Percentiles rank a stretch among this genome's conserved stretches.
Conservation (phyloP, 2,888 invertebrate genomes). For the Cylloceria caligata region DNA sequence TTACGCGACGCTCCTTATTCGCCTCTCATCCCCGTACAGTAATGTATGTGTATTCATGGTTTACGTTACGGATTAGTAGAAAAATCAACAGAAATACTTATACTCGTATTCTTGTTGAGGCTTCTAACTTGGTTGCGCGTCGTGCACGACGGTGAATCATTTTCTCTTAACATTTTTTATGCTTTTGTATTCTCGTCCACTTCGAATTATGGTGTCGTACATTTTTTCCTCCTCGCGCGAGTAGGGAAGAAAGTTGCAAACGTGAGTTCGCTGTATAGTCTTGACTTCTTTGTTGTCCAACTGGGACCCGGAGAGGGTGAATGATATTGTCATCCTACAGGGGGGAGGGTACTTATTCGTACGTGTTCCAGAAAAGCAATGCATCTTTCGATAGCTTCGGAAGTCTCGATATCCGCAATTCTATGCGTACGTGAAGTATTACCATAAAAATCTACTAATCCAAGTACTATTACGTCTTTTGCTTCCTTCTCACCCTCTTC, state of each 20-base stretch:
- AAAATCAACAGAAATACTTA: constrained; percentile 46
- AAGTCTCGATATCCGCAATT: constrained; percentile 68
- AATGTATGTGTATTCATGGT: constrained; percentile 28
- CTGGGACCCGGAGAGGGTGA: constrained; percentile 30
- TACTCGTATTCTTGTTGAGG: background rate
- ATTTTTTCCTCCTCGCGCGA: constrained; percentile 2
- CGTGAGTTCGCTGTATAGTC: constrained; percentile 38
- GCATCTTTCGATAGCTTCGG: constrained; percentile 43
- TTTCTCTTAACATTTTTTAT: constrained; percentile 1
- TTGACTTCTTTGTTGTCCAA: constrained; percentile 42
- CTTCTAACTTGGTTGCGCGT: background rate
- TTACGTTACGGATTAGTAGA: constrained; percentile 33
- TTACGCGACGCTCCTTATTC: constrained; percentile 54
- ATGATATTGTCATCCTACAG: constrained; percentile 29
- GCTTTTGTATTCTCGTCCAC: constrained; percentile 29
- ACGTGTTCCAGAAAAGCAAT: constrained; percentile 26
- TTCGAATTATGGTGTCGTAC: constrained; percentile 21
- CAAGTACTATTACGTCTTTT: constrained; percentile 62
- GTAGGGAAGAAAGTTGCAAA: constrained; percentile 47
- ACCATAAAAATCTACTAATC: constrained; percentile 80
- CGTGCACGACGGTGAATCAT: constrained; percentile 25
- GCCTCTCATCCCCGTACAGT: constrained; percentile 31
- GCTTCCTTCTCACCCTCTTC: constrained; percentile 28
- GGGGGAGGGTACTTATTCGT: constrained; percentile 34
- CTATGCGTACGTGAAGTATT: constrained; percentile 67